These are phyloP conservation scores for Tachysurus fulvidraco DNA, from an alignment of 2,113 vertebrate genomes.

Conservation along the genomic window DNA sequence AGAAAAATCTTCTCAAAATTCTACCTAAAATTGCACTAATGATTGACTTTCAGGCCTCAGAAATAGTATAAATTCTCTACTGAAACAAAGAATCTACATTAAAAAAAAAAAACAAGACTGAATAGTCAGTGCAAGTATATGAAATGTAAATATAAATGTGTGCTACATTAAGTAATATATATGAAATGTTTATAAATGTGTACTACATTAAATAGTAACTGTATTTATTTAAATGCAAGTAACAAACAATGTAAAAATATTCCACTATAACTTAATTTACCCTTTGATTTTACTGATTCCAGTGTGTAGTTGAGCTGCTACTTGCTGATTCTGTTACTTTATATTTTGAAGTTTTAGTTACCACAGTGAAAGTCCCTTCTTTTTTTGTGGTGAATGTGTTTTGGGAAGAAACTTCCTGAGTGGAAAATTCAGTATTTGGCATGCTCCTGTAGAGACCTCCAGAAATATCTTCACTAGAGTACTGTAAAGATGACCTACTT, in stretches of 20 bases:
- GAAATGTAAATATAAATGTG: slow-evolving; percentile 10
- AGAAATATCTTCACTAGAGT: slow-evolving; percentile 63
- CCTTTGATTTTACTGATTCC: slow-evolving; percentile 20
- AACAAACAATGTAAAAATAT: not conserved
- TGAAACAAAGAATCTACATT: not conserved
- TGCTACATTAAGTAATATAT: slow-evolving; percentile 58
- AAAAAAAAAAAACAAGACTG: slow-evolving; percentile 11
- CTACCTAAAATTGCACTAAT: slow-evolving; percentile 8
- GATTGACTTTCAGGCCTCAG: not conserved
- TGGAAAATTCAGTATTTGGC: slow-evolving; percentile 72
- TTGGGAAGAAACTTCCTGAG: slow-evolving; percentile 62
- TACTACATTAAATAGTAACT: slow-evolving; percentile 61
- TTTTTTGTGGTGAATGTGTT: slow-evolving; percentile 55
- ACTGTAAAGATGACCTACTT: slow-evolving; percentile 57
- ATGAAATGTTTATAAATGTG: not conserved
- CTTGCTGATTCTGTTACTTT: slow-evolving; percentile 57
- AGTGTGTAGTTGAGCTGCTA: slow-evolving; percentile 32
- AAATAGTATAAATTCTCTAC: not conserved
- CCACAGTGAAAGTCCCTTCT: slow-evolving; percentile 57
- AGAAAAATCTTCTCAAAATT: not conserved
- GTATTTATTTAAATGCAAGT: slow-evolving; percentile 40
- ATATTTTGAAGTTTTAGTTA: slow-evolving; percentile 68
- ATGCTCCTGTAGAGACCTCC: slow-evolving; percentile 73
- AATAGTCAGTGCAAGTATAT: slow-evolving; percentile 7
- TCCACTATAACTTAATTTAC: not conserved